Base-by-base conservation (phyloP, 2,888 invertebrate genomes). In the Tinea semifulvella region DNA sequence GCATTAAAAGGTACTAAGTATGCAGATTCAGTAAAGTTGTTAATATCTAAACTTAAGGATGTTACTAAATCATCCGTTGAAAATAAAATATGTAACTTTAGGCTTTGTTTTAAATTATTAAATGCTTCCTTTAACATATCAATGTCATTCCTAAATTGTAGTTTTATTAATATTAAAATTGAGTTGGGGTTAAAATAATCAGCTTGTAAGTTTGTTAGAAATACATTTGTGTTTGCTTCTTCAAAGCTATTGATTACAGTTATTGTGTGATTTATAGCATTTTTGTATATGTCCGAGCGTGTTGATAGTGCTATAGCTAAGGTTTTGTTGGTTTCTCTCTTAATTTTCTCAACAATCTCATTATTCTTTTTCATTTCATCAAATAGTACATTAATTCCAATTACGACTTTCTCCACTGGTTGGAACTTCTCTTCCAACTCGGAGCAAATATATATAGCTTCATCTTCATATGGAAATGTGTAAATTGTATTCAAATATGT, bases 401-500 rank as follows among this genome's bases (percentile, higher is more conserved):
- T 62, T 1, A 75, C 47, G 1, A 76, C 22, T 46, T 56, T 57
- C 1, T 63, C 63, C 6, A 63, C 67, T 1, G 68, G 44, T 46
- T 53, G 63, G 49, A 69, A 70, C 20, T 61, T 57, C 60, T 55
- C 25, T 1, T 28, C 44, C 2, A 50, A 42, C 14, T 51, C 46
- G 6, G 49, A 28, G 47, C 56, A 57, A 8, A 65, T 17, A 52
- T 61, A 71, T 3, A 56, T 55, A 5, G 46, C 42, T 0, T 60
- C 52, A 50, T 68, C 53, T 44, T 68, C 60, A 19, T 66, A 36
- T 1, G 54, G 45, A 46, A 76, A 62, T 48, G 53, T 55, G 48
- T 77, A 75, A 27, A 75, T 53, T 11, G 68, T 48, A 46, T 73
- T 63, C 6, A 53, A 54, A 45, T 56, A 79, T 46, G 77, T 71